These are phyloP conservation scores for Echiichthys vipera DNA, from an alignment of 2,797 vertebrate genomes.

Conservation along the genomic window DNA sequence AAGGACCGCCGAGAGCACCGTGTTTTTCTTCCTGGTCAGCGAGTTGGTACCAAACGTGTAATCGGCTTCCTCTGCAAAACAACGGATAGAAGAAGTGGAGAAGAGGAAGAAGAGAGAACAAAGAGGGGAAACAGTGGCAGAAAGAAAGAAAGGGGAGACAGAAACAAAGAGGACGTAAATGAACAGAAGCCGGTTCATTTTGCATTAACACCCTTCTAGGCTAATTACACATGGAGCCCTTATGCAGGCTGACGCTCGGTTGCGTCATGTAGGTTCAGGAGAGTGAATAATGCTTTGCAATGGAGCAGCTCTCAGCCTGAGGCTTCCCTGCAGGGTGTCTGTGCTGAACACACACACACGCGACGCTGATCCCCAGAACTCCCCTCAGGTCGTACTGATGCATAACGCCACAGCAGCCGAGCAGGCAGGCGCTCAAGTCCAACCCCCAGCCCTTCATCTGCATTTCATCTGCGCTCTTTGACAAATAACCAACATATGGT, in stretches of 20 bases:
- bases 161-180: slow-evolving; percentile 23
- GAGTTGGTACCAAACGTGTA: slow-evolving; percentile 94
- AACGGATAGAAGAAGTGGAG: slow-evolving; percentile 40
- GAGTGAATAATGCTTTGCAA: slow-evolving; percentile 19
- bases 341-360: slow-evolving; percentile 40
- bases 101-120: slow-evolving; percentile 5
- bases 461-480: neutral
- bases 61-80: slow-evolving; percentile 92
- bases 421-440: neutral
- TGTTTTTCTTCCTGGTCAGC: slow-evolving; percentile 92
- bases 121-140: neutral
- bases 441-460: neutral
- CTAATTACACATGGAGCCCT: slow-evolving; percentile 26
- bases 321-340: slow-evolving; percentile 45
- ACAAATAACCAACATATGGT: neutral
- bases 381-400: slow-evolving; percentile 33
- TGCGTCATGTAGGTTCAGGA: slow-evolving; percentile 60
- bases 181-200: slow-evolving; percentile 43
- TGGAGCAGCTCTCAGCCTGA: slow-evolving; percentile 40
- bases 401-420: slow-evolving; percentile 9
- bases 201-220: neutral
- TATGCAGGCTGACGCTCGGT: slow-evolving; percentile 51
- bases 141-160: slow-evolving; percentile 6
- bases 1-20: slow-evolving; percentile 90
- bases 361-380: slow-evolving; percentile 17